Conservation (phyloP, 2,113 vertebrate species). For the Hypanus sabinus region DNA sequence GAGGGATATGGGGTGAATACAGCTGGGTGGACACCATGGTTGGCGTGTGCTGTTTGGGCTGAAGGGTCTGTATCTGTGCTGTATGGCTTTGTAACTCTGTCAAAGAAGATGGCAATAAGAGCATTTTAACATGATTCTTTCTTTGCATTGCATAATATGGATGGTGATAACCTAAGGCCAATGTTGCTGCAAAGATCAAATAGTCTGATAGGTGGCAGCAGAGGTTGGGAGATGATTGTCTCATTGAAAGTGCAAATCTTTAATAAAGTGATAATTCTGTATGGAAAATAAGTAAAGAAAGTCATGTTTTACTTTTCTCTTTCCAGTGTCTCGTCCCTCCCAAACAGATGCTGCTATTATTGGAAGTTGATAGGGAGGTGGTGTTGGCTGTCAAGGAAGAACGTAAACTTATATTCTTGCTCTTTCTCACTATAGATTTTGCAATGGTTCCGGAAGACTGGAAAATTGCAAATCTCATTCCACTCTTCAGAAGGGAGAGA, state of each 20-base stretch:
- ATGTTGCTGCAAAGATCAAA: not conserved
- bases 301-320: not conserved
- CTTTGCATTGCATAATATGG: not conserved
- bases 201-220: constrained; percentile 18
- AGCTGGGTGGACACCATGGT: no score
- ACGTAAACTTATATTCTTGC: not conserved
- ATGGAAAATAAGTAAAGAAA: not conserved
- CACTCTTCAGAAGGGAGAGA: no score
- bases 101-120: not conserved
- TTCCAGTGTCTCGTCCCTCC: no score
- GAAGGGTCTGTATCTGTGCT: no score
- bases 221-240: not conserved
- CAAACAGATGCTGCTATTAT: not conserved
- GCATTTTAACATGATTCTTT: not conserved
- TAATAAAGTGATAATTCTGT: not conserved
- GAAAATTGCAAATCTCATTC: no score
- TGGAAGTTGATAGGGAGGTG: not conserved
- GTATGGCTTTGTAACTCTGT: no score
- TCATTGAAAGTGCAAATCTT: not conserved
- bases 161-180: not conserved
- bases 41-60: no score
- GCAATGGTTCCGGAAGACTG: no score
- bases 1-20: no score
- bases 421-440: not conserved
- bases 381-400: no score